Conservation (phyloP, 2,113 vertebrate species). For the Ceuthmochares aereus region DNA sequence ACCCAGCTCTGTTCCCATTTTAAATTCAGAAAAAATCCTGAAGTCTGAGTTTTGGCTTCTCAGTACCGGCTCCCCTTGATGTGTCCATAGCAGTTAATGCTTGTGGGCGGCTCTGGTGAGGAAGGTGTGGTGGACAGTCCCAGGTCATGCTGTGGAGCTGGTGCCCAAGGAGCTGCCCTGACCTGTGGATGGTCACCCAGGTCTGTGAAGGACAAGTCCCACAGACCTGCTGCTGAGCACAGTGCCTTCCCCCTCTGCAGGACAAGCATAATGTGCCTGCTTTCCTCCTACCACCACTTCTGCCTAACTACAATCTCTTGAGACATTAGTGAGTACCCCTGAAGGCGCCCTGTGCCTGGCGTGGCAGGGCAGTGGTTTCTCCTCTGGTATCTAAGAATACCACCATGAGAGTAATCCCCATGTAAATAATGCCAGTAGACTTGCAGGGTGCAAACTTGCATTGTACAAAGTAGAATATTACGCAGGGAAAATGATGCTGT, state of each 20-base stretch:
- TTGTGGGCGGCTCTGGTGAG: not conserved
- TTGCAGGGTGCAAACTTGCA: fast-evolving
- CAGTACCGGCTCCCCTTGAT: no score
- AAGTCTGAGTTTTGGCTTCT: no score
- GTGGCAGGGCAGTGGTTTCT: not conserved
- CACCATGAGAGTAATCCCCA: fast-evolving
- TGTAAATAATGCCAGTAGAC: fast-evolving
- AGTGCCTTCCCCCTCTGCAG: not conserved
- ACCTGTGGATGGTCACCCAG: fast-evolving
- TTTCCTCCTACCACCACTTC: not conserved
- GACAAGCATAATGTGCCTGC: not conserved
- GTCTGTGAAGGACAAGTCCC: not conserved
- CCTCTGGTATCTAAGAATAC: not conserved
- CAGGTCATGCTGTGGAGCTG: not conserved
- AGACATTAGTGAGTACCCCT: not conserved
- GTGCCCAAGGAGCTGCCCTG: not conserved
- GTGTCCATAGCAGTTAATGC: no score
- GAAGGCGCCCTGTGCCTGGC: not conserved
- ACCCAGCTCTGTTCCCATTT: no score
- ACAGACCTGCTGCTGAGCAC: not conserved
- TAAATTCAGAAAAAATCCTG: no score
- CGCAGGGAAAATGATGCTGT: not conserved
- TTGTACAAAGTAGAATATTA: fast-evolving
- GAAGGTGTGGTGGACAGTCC: not conserved
- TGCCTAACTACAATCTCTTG: not conserved